These are phyloP conservation scores for Caloenas nicobarica DNA, from an alignment of 2,113 vertebrate species.

Conservation along the genomic window DNA sequence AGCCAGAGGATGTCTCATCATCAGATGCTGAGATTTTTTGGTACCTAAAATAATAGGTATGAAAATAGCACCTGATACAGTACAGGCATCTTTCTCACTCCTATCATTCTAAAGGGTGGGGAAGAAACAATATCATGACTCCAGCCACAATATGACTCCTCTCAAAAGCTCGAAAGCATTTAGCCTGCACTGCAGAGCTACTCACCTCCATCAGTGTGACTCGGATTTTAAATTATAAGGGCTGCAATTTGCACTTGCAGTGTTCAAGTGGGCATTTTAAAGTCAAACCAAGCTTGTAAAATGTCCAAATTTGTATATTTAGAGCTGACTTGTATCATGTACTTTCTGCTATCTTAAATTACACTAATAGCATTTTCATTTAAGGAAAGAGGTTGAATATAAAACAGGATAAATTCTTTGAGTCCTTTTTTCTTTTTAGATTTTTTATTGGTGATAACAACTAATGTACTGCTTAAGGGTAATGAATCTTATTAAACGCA, in stretches of 20 bases:
- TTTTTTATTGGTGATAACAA: constrained; percentile 58
- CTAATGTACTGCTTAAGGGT: constrained; percentile 58
- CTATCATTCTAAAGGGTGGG: neutral
- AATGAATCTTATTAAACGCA: constrained; percentile 48
- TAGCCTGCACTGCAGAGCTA: neutral
- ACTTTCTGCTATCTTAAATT: constrained; percentile 27
- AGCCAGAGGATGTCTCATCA: constrained; percentile 14
- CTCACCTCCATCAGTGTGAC: neutral
- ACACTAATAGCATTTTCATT: constrained; percentile 14
- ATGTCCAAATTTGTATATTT: constrained; percentile 3
- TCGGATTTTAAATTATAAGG: neutral
- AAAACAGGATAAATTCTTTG: neutral
- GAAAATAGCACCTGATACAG: constrained; percentile 29
- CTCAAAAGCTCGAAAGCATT: neutral
- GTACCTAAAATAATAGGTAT: constrained; percentile 33
- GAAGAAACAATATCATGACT: neutral
- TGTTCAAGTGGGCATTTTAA: constrained; percentile 10
- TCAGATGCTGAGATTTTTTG: constrained; percentile 38
- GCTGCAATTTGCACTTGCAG: neutral
- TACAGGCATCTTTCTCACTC: constrained; percentile 16
- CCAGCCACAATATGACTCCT: neutral
- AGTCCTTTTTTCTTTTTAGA: constrained; percentile 13
- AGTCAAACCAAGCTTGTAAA: constrained; percentile 2
- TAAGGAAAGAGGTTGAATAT: neutral
- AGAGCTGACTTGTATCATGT: neutral